Percentiles rank a stretch among this genome's conserved stretches.
Evolutionary conservation across 2,888 invertebrate species (phyloP).

Genomic region (Rapana venosa): DNA sequence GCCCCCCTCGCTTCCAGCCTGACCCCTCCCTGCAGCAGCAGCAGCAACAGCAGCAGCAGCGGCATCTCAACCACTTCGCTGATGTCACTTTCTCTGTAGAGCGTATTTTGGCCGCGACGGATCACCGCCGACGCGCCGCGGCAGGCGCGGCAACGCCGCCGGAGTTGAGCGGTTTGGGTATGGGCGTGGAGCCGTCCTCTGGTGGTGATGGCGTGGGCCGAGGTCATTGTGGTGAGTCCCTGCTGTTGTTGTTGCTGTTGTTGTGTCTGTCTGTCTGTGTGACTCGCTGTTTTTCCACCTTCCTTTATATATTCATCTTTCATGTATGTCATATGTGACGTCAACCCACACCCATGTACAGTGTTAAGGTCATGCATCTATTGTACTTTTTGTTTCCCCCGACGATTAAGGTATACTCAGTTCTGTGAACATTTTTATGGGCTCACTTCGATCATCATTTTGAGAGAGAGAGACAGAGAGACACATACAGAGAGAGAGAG

Average conservation of each 20-base stretch:
- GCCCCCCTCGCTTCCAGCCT: slow-evolving; percentile 41
- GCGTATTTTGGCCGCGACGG: slow-evolving; percentile 29
- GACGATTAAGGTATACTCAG: too few species aligned
- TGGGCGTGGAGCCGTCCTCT: not conserved
- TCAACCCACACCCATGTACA: too few species aligned
- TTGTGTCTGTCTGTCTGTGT: not conserved
- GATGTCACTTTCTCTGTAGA: slow-evolving; percentile 42
- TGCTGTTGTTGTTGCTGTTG: too few species aligned
- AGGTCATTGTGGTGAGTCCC: not conserved
- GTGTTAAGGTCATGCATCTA: too few species aligned
- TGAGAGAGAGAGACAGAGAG: not conserved
- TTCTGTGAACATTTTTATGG: too few species aligned
- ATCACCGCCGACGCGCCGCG: not conserved
- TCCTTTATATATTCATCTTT: too few species aligned
- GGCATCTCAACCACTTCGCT: slow-evolving; percentile 31
- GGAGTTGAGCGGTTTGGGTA: not conserved
- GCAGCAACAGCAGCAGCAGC: slow-evolving; percentile 26
- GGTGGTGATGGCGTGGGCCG: not conserved
- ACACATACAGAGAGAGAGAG: not conserved
- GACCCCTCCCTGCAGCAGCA: not conserved
- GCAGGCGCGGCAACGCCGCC: not conserved
- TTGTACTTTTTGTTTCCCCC: too few species aligned
- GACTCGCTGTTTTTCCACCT: not conserved
- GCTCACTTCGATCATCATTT: too few species aligned
- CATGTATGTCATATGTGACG: too few species aligned